Base-by-base conservation (phyloP, 2,797 vertebrate species). In the Gastrophryne carolinensis region DNA sequence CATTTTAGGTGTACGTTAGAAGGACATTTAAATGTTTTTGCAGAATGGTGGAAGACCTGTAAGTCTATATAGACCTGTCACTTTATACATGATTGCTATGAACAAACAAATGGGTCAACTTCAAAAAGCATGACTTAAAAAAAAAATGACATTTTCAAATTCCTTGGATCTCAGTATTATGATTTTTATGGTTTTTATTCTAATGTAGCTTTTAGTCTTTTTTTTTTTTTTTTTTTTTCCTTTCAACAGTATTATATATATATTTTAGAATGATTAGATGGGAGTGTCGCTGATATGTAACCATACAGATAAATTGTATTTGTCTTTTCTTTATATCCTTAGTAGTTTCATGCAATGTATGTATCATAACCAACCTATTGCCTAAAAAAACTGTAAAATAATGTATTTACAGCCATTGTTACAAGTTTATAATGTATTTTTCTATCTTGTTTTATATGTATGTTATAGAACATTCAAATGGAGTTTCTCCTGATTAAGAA, bases 361-460 rank as follows among this genome's bases (percentile, higher is more conserved):
- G 90, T 93, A 91, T 87, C 91, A 91, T 93, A 91, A 89, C 90
- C 91, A 92, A 90, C 92, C 90, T 92, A 93, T 95, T 91, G 92
- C 93, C 94, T 92, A 90, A 91, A 93, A 87, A 92, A 91, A 90
- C 90, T 92, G 91, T 95, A 93, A 93, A 89, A 92, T 93, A 92
- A 92, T 94, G 93, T 95, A 93, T 95, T 91, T 93, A 94, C 91
- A 95, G 92, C 94, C 92, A 94, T 94, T 95, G 93, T 94, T 94
- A 93, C 92, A 90, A 94, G 92, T 95, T 95, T 94, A 92, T 94
- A 94, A 92, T 93, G 91, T 95, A 94, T 95, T 95, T 95, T 95
- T 95, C 91, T 95, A 95, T 94, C 89, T 93, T 93, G 92, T 94
- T 94, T 95, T 94, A 90, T 94, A 93, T 95, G 92, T 93, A 93